phyloP scores from a whole-genome alignment of 2,797 vertebrate species.

The Columba guinea region DNA sequence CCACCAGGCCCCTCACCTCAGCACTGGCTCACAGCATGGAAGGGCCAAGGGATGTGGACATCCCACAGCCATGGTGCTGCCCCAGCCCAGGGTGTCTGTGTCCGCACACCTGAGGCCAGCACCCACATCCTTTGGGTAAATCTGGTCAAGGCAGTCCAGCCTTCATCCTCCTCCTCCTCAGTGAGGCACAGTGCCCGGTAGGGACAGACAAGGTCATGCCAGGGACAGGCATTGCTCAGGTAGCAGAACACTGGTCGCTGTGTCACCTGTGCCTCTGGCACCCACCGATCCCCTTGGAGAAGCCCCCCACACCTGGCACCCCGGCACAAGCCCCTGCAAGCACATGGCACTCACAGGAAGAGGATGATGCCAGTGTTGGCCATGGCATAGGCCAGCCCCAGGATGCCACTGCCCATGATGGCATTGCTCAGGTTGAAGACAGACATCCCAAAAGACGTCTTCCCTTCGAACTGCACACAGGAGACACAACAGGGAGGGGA shows the following conservation, averaged over 20 bases:
- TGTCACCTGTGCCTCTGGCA: neutral
- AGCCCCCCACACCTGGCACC: accelerated
- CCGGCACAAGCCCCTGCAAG: accelerated
- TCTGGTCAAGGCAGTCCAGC: neutral
- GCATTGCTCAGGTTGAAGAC: constrained; percentile 99
- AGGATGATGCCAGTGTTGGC: constrained; percentile 96
- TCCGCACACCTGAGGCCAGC: accelerated
- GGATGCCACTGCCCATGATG: constrained; percentile 98
- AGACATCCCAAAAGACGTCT: constrained; percentile 97
- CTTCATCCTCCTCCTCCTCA: neutral
- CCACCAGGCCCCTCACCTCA: neutral
- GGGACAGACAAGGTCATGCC: neutral
- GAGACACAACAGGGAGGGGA: neutral
- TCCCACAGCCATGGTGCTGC: neutral
- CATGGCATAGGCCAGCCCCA: constrained; percentile 97
- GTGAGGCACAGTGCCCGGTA: neutral
- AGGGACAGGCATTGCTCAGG: neutral
- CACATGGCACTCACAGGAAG: constrained; percentile 86
- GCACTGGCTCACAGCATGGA: accelerated
- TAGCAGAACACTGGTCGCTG: neutral
- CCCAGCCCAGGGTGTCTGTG: neutral
- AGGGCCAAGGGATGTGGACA: neutral
- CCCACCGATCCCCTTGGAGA: accelerated
- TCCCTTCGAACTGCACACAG: constrained; percentile 90
- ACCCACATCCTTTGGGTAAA: neutral